phyloP scores from a whole-genome alignment of 2,797 vertebrate genomes.

The Melanotaenia maccullochi region DNA sequence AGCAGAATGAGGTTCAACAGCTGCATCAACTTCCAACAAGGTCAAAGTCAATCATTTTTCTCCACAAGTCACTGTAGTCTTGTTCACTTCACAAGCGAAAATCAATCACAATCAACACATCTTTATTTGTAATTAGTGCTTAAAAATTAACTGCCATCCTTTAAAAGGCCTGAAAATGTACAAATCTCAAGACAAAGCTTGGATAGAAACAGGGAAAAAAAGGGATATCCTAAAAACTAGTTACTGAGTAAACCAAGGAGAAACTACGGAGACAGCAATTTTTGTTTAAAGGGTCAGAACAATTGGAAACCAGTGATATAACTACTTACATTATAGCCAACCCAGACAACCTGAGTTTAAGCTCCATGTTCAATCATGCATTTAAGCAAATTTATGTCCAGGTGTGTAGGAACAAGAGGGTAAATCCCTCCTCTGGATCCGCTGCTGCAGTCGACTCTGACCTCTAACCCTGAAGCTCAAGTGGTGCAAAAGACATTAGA shows the following conservation, averaged over 20 bases:
- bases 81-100: too few relatives aligned
- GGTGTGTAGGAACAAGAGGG: conserved; percentile 9
- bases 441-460: conserved; percentile 27
- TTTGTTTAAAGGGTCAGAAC: conserved; percentile 10
- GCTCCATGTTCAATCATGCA: conserved; percentile 39
- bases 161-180: too few relatives aligned
- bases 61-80: too few relatives aligned
- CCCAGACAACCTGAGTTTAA: neutral
- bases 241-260: neutral
- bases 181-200: too few relatives aligned
- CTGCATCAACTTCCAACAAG: too few relatives aligned
- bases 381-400: conserved; percentile 39
- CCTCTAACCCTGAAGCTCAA: conserved; percentile 58
- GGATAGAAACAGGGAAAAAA: too few relatives aligned
- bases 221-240: neutral
- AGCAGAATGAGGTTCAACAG: too few relatives aligned
- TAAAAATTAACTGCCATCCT: too few relatives aligned
- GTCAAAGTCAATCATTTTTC: too few relatives aligned
- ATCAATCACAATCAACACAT: too few relatives aligned
- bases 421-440: conserved; percentile 17
- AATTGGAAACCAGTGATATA: conserved; percentile 2
- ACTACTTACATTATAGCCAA: neutral
- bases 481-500: conserved; percentile 36
- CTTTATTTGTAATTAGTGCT: too few relatives aligned
- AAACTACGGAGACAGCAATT: neutral